A percentile compares a stretch with the other conserved stretches of the same genome.
These are phyloP conservation scores for Gopherus evgoodei DNA, from an alignment of 2,113 vertebrate species.

Conservation along the genomic window DNA sequence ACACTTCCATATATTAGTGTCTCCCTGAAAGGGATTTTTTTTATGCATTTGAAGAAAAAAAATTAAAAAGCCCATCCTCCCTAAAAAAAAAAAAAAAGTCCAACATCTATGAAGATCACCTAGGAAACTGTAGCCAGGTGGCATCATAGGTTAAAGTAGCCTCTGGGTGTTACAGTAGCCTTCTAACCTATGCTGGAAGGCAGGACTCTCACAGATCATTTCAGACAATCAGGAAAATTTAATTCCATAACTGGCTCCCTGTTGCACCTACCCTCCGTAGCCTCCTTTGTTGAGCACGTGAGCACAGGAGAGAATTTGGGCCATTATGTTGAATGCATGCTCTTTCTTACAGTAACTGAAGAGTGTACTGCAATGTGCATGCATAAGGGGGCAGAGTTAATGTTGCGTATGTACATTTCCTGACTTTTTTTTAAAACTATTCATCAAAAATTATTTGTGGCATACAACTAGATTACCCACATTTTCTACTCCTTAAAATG, in stretches of 20 bases:
- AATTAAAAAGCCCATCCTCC: too few relatives aligned
- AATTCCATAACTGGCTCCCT: not conserved
- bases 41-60: too few relatives aligned
- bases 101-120: not conserved
- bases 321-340: not conserved
- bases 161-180: not conserved
- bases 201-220: not conserved
- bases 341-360: not conserved
- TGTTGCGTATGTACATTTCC: not conserved
- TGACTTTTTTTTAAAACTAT: not conserved
- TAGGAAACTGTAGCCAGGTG: not conserved
- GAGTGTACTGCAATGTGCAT: not conserved
- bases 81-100: too few relatives aligned
- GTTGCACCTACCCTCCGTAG: not conserved
- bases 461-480: not conserved
- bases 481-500: not conserved
- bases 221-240: not conserved
- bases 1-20: too few relatives aligned
- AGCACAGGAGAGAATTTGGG: too few relatives aligned
- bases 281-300: not conserved
- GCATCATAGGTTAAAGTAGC: not conserved
- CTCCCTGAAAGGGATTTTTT: too few relatives aligned
- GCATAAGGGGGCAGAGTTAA: not conserved
- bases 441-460: not conserved
- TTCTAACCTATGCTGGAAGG: not conserved